phyloP scores from a whole-genome alignment of 2,888 invertebrate genomes.

The Creontiades dilutus region DNA sequence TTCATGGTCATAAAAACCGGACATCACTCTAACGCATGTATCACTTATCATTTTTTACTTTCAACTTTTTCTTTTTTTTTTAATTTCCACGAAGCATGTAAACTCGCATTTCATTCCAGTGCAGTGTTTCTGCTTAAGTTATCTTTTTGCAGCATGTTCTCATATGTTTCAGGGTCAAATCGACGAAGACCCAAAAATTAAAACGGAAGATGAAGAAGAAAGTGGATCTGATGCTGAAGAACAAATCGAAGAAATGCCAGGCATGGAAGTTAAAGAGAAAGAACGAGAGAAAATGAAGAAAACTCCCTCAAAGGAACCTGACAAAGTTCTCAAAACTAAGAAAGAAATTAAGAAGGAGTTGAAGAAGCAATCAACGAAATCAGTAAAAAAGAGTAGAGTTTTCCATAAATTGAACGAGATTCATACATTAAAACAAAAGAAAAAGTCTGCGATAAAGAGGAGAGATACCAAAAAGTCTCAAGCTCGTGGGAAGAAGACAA shows the following conservation, averaged over 20 bases:
- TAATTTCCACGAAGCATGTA: too few relatives aligned
- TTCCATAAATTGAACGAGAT: slow-evolving; percentile 87
- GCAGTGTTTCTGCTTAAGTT: too few relatives aligned
- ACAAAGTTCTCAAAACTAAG: slow-evolving; percentile 77
- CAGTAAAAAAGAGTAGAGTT: slow-evolving; percentile 87
- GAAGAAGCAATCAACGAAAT: slow-evolving; percentile 86
- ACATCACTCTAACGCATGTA: too few relatives aligned
- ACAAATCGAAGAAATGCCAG: neutral
- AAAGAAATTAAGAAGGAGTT: slow-evolving; percentile 86
- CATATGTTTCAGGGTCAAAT: slow-evolving; percentile 51
- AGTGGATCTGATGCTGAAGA: slow-evolving; percentile 67
- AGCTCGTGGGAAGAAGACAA: slow-evolving; percentile 34
- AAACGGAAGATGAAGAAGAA: slow-evolving; percentile 74
- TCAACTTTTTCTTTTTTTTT: too few relatives aligned
- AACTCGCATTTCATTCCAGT: too few relatives aligned
- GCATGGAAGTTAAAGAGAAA: slow-evolving; percentile 74
- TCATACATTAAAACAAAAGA: slow-evolving; percentile 81
- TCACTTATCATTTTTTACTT: too few relatives aligned
- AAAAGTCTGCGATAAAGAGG: slow-evolving; percentile 78
- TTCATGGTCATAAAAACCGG: too few relatives aligned
- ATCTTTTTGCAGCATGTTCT: too few relatives aligned
- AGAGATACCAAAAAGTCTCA: slow-evolving; percentile 51
- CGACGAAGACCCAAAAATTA: slow-evolving; percentile 55
- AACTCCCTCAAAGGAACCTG: slow-evolving; percentile 76
- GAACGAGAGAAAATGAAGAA: slow-evolving; percentile 77